Evolutionary conservation across 2,888 invertebrate species (phyloP).

Genomic region (Panorpa germanica): DNA sequence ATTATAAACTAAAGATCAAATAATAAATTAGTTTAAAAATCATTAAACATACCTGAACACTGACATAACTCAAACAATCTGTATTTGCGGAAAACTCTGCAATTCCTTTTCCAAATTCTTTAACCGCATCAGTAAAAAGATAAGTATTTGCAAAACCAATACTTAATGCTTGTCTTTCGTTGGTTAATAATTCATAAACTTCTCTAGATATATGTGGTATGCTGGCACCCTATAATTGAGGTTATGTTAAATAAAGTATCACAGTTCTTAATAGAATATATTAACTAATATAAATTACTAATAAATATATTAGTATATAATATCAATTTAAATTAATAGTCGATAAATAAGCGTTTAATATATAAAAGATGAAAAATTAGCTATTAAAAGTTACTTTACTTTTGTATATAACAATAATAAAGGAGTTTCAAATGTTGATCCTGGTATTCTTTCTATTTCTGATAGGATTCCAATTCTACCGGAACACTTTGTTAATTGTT

Average conservation of each 20-base stretch:
- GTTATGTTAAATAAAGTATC: too few species aligned
- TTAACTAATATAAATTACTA: constrained; percentile 6
- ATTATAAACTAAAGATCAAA: too few species aligned
- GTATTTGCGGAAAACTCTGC: constrained; percentile 48
- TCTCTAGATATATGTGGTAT: constrained; percentile 67
- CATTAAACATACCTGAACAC: constrained; percentile 13
- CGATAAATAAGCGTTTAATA: constrained; percentile 3
- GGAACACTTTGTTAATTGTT: constrained; percentile 32
- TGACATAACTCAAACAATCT: constrained; percentile 26
- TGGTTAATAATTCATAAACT: constrained; percentile 43
- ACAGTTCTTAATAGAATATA: too few species aligned
- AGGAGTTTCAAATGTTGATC: constrained; percentile 48
- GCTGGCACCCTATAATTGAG: constrained; percentile 52
- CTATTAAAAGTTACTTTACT: constrained; percentile 23
- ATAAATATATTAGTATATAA: constrained; percentile 7
- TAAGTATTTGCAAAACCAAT: constrained; percentile 51
- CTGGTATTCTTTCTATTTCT: constrained; percentile 35
- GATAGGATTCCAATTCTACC: constrained; percentile 47
- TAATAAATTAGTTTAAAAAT: too few species aligned
- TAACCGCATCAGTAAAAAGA: constrained; percentile 42
- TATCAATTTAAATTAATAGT: neutral
- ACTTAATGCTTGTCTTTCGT: constrained; percentile 41
- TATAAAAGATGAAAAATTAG: constrained; percentile 8
- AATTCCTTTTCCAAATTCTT: constrained; percentile 40
- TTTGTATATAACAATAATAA: constrained; percentile 55